Conservation (phyloP, 2,888 invertebrate species). For the Mythimna pallens region DNA sequence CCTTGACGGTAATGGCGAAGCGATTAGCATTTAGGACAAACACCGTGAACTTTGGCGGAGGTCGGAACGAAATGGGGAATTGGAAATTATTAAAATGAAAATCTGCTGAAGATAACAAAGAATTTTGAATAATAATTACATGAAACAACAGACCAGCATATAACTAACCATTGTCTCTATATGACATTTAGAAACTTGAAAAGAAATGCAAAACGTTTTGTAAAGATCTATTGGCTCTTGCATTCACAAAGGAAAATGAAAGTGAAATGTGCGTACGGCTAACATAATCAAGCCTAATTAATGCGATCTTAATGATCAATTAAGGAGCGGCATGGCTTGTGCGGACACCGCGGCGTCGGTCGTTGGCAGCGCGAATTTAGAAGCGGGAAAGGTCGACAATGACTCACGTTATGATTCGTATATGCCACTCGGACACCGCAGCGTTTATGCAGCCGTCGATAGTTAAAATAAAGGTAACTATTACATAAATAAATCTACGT, state of each 20-base stretch:
- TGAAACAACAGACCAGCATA: conserved; percentile 16
- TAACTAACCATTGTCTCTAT: conserved; percentile 18
- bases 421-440: conserved; percentile 60
- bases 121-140: conserved; percentile 36
- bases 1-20: conserved; percentile 73
- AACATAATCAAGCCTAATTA: conserved; percentile 64
- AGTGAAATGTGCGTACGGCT: conserved; percentile 51
- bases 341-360: conserved; percentile 69
- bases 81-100: conserved; percentile 50
- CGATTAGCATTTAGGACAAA: conserved; percentile 78
- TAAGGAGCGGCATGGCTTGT: conserved; percentile 67
- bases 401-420: conserved; percentile 79
- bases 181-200: conserved; percentile 11
- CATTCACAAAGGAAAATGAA: conserved; percentile 34
- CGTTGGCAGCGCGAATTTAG: conserved; percentile 87
- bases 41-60: conserved; percentile 74
- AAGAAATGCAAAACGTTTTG: conserved; percentile 15
- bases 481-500: conserved; percentile 34
- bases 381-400: conserved; percentile 83
- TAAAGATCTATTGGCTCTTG: conserved; percentile 18
- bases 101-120: conserved; percentile 17
- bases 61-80: conserved; percentile 63
- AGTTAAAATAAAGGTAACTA: conserved; percentile 33
- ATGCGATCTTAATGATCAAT: conserved; percentile 76
- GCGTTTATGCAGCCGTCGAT: conserved; percentile 21